Percentiles rank a stretch among this genome's conserved stretches.
Conservation (phyloP, 1,140 invertebrate genomes). For the Adoxophyes honmai region DNA sequence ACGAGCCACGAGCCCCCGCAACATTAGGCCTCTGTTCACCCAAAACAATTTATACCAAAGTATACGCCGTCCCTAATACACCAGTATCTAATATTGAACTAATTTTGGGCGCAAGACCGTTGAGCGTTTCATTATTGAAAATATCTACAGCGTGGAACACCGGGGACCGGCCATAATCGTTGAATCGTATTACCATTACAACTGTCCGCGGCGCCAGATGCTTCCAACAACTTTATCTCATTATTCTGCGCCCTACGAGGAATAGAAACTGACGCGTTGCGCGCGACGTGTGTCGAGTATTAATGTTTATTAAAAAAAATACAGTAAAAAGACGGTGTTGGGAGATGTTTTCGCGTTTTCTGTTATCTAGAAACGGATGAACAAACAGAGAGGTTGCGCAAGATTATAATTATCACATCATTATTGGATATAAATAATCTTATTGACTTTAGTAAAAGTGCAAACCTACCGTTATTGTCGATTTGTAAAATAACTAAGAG, state of each 20-base stretch:
- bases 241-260: slow-evolving; percentile 29
- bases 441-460: no score
- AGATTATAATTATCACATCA: no score
- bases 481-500: no score
- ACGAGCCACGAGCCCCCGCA: neutral
- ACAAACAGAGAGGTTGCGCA: no score
- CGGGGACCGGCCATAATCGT: slow-evolving; percentile 57
- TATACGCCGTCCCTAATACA: slow-evolving; percentile 10
- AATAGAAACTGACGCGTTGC: slow-evolving; percentile 1
- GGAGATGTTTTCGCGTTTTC: no score
- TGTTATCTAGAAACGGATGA: no score
- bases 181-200: slow-evolving; percentile 73
- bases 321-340: no score
- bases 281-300: neutral
- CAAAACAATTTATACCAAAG: slow-evolving; percentile 14
- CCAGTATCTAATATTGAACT: slow-evolving; percentile 34
- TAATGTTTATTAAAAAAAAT: neutral
- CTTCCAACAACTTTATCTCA: slow-evolving; percentile 69
- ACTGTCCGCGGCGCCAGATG: slow-evolving; percentile 67
- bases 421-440: no score
- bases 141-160: slow-evolving; percentile 37
- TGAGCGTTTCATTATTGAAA: slow-evolving; percentile 60
- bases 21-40: neutral
- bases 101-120: slow-evolving; percentile 49
- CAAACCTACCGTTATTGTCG: no score